phyloP scores from a whole-genome alignment of 1,140 invertebrate species.

The Tetramorium simillimum region DNA sequence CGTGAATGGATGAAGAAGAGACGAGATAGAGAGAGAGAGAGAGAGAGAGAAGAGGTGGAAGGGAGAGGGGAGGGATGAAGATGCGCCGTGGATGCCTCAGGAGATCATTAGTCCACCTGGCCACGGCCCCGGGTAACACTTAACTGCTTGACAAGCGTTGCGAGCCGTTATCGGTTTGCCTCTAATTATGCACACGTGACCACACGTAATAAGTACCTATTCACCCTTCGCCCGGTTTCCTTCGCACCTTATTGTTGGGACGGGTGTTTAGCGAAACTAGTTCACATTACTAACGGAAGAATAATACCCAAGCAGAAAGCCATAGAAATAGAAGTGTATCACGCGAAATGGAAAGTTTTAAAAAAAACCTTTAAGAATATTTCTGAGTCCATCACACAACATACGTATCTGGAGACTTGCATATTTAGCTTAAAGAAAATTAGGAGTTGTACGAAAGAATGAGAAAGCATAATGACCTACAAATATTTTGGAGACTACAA shows the following conservation, averaged over 20 bases:
- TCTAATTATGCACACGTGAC: conserved; percentile 76
- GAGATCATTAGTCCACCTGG: conserved; percentile 80
- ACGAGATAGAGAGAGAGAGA: conserved; percentile 4
- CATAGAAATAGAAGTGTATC: neutral
- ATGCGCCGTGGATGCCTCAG: conserved; percentile 71
- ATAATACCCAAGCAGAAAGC: neutral
- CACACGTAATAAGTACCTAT: conserved; percentile 59
- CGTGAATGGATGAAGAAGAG: conserved; percentile 69
- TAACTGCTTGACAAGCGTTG: conserved; percentile 75
- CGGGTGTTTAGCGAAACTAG: conserved; percentile 12
- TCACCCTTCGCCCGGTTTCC: neutral
- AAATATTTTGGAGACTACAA: conserved; percentile 73
- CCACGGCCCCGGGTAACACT: conserved; percentile 72
- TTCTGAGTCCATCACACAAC: neutral
- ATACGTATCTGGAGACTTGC: neutral
- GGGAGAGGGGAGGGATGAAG: conserved; percentile 27
- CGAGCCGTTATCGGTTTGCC: conserved; percentile 75
- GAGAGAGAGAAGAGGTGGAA: conserved; percentile 28
- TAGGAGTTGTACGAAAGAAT: neutral
- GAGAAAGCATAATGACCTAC: conserved; percentile 59
- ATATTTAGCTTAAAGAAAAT: neutral
- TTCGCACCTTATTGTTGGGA: conserved; percentile 23
- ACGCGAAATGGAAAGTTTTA: neutral
- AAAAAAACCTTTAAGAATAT: neutral
- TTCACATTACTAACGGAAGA: neutral